These are phyloP conservation scores for Actinia equina DNA, from an alignment of 64 coral and sea anemone species.

Conservation along the genomic window DNA sequence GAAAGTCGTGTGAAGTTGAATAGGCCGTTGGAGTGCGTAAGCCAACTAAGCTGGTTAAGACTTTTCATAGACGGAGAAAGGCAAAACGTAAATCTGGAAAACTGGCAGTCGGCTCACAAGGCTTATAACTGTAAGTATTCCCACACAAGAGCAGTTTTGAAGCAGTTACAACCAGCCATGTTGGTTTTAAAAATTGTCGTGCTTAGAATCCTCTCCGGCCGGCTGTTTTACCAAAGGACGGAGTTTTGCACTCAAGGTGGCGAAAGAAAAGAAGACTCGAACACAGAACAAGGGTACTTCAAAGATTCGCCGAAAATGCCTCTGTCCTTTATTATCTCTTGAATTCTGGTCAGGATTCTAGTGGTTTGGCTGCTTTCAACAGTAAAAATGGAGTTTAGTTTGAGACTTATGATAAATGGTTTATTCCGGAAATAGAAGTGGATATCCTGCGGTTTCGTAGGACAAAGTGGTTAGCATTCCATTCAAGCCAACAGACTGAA, in stretches of 20 bases:
- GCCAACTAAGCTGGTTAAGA: background rate
- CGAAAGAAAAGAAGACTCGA: background rate
- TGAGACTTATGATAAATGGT: slow-evolving; percentile 12
- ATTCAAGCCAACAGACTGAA: background rate
- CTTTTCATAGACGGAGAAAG: background rate
- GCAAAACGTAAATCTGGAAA: background rate
- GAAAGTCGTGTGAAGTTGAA: background rate
- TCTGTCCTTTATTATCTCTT: background rate
- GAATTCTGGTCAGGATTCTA: background rate
- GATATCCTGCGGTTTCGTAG: background rate
- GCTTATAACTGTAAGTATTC: background rate
- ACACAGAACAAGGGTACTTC: background rate
- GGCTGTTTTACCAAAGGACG: background rate
- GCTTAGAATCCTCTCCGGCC: background rate
- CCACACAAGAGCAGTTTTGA: background rate
- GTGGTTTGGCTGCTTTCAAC: slow-evolving; percentile 10
- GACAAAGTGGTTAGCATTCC: background rate
- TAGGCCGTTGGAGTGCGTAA: background rate
- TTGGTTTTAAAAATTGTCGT: background rate
- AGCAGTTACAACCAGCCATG: background rate
- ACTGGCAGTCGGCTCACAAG: background rate
- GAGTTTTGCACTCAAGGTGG: background rate
- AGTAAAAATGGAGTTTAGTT: slow-evolving; percentile 1
- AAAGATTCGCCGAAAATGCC: background rate
- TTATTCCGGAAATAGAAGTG: background rate